Conservation (phyloP, 2,113 vertebrate genomes). For the Ailurus styani region DNA sequence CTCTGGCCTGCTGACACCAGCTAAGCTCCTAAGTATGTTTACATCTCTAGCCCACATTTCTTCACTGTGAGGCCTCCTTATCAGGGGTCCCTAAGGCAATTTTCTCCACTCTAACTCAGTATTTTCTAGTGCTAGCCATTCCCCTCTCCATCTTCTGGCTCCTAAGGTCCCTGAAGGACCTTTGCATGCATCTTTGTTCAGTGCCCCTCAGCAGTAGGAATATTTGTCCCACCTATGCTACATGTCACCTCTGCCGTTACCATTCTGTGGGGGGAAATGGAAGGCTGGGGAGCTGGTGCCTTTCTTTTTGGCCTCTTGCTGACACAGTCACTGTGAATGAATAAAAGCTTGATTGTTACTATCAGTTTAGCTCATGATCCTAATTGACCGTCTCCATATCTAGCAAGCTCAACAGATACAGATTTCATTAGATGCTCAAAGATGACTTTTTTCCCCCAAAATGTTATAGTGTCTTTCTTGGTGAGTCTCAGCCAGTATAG, state of each 20-base stretch:
- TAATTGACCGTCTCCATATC: neutral
- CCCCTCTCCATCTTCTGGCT: neutral
- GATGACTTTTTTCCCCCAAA: neutral
- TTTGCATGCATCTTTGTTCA: neutral
- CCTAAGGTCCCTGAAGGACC: too few relatives aligned
- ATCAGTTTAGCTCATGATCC: neutral
- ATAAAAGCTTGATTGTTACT: neutral
- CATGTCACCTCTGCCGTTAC: neutral
- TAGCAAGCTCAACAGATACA: neutral
- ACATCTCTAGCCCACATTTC: neutral
- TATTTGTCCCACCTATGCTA: neutral
- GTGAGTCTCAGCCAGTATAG: neutral
- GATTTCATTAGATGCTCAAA: neutral
- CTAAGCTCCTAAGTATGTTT: neutral
- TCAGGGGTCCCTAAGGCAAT: fast-evolving
- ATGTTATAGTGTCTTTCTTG: neutral
- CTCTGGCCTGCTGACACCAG: neutral
- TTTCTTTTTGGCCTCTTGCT: neutral
- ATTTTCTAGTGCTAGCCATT: neutral
- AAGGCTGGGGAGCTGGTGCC: neutral
- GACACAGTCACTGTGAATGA: neutral
- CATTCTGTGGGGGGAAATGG: too few relatives aligned
- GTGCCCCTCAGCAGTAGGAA: too few relatives aligned
- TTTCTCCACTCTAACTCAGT: neutral
- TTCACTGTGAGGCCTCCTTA: neutral